These are phyloP conservation scores for Neodiprion pinetum DNA, from an alignment of 1,140 invertebrate genomes.

Conservation along the genomic window DNA sequence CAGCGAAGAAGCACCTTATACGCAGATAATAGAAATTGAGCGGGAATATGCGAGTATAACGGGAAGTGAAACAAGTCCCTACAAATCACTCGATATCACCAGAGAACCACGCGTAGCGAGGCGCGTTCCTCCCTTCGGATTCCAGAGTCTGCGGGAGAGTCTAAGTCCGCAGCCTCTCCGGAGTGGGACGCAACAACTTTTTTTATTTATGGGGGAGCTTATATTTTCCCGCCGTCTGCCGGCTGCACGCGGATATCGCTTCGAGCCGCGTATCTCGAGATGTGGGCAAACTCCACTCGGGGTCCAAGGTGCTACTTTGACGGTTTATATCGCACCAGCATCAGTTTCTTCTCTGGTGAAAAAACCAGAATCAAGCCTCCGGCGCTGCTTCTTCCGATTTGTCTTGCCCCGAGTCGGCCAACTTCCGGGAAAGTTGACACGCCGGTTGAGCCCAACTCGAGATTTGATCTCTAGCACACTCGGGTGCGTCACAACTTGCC, in stretches of 20 bases:
- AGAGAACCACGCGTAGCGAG: background rate
- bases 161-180: background rate
- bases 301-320: background rate
- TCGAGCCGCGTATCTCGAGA: background rate
- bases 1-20: too few species aligned
- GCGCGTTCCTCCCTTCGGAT: background rate
- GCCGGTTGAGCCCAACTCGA: background rate
- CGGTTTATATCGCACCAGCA: background rate
- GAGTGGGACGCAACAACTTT: background rate
- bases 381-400: too few species aligned
- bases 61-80: background rate
- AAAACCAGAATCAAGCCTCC: too few species aligned
- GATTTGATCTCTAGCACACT: background rate
- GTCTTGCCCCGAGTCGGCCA: too few species aligned
- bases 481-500: slow-evolving; percentile 6
- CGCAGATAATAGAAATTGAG: too few species aligned
- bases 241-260: background rate
- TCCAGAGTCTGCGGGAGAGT: background rate
- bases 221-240: background rate
- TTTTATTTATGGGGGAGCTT: background rate
- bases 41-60: background rate
- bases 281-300: background rate
- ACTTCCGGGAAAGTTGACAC: too few species aligned
- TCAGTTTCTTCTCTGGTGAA: too few species aligned
- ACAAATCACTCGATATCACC: slow-evolving; percentile 7